Percentiles rank a stretch among this genome's conserved stretches.
These are phyloP conservation scores for Zalophus californianus DNA, from an alignment of 2,797 vertebrate genomes.

Conservation along the genomic window DNA sequence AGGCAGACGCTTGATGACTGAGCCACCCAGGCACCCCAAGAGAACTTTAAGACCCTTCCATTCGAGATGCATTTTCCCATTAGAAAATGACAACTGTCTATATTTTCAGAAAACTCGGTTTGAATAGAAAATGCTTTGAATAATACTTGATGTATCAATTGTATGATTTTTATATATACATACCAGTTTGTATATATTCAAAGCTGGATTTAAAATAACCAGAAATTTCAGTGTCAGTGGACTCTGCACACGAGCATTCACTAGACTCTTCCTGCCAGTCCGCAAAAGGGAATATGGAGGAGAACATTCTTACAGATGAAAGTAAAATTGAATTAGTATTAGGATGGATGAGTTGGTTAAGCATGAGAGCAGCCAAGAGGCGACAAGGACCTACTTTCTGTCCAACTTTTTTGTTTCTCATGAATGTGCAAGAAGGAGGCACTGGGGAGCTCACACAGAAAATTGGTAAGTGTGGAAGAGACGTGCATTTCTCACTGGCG, in stretches of 20 bases:
- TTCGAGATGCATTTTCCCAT: neutral
- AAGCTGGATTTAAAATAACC: neutral
- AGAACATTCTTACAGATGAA: constrained; percentile 59
- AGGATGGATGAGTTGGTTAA: constrained; percentile 57
- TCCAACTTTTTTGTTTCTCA: constrained; percentile 18
- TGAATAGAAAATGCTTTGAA: neutral
- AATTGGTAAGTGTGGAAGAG: constrained; percentile 45
- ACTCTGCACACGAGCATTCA: constrained; percentile 68
- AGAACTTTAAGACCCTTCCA: neutral
- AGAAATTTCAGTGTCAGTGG: neutral
- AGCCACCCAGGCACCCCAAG: too few species aligned
- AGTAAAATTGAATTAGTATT: constrained; percentile 61
- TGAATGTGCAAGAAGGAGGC: constrained; percentile 30
- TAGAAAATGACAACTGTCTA: neutral
- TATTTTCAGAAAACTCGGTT: neutral
- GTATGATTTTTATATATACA: too few species aligned
- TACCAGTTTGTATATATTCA: neutral
- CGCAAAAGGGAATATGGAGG: constrained; percentile 66
- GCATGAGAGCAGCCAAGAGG: constrained; percentile 69
- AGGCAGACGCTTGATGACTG: too few species aligned
- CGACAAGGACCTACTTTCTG: constrained; percentile 67
- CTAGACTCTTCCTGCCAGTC: constrained; percentile 69
- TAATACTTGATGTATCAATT: neutral
- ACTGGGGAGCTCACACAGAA: constrained; percentile 51
- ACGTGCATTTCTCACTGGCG: constrained; percentile 14